Conservation (phyloP, 1,140 invertebrate genomes). For the Lepidurus packardi region DNA sequence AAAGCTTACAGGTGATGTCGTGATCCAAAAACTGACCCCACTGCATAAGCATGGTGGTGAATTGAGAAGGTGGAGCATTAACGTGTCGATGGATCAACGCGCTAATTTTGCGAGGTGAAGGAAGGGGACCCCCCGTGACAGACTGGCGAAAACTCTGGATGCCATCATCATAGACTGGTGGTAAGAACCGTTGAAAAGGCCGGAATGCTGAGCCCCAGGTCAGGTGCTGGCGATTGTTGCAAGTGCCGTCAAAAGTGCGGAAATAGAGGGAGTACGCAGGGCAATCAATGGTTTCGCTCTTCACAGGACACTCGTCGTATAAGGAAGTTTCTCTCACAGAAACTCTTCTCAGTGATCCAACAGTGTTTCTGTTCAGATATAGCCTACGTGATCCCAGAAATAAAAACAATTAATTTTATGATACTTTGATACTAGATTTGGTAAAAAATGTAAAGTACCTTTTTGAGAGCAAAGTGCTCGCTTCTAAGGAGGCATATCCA, state of each 20-base stretch:
- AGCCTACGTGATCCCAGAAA: slow-evolving; percentile 38
- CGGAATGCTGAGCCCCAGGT: slow-evolving; percentile 39
- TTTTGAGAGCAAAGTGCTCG: slow-evolving; percentile 45
- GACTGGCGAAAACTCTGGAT: slow-evolving; percentile 38
- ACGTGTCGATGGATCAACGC: slow-evolving; percentile 42
- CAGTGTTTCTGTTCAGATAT: slow-evolving; percentile 38
- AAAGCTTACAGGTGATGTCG: slow-evolving; percentile 63
- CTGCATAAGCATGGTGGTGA: slow-evolving; percentile 76
- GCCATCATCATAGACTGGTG: slow-evolving; percentile 35
- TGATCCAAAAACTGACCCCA: slow-evolving; percentile 81
- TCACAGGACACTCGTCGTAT: slow-evolving; percentile 57
- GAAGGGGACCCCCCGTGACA: slow-evolving; percentile 39
- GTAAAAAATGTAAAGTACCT: slow-evolving; percentile 38
- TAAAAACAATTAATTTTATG: slow-evolving; percentile 37
- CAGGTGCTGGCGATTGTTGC: slow-evolving; percentile 47
- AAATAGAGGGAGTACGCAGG: slow-evolving; percentile 39
- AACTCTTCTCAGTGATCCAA: slow-evolving; percentile 39
- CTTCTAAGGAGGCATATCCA: slow-evolving; percentile 62
- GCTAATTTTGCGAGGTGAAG: slow-evolving; percentile 42
- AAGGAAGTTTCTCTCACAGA: slow-evolving; percentile 50
- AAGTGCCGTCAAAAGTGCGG: slow-evolving; percentile 48
- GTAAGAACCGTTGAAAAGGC: slow-evolving; percentile 34
- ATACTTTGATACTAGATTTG: background rate
- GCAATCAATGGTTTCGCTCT: slow-evolving; percentile 47
- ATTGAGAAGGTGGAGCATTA: slow-evolving; percentile 40